These are phyloP conservation scores for Eriosoma lanigerum DNA, from an alignment of 1,140 invertebrate genomes.

Conservation along the genomic window DNA sequence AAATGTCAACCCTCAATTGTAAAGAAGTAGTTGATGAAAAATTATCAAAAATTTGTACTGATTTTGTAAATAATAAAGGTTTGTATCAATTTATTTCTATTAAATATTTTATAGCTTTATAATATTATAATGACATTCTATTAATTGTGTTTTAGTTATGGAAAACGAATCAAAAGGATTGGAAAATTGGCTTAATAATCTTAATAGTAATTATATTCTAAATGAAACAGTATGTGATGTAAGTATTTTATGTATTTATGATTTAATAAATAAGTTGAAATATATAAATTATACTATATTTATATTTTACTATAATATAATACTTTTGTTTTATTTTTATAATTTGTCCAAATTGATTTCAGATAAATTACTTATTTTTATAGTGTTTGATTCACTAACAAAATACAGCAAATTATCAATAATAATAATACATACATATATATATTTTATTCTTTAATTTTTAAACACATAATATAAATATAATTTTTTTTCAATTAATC, in stretches of 20 bases:
- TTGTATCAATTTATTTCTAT: background rate
- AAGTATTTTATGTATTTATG: no score
- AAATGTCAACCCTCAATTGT: background rate
- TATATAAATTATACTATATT: background rate
- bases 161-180: background rate
- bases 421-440: no score
- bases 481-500: no score
- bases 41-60: background rate
- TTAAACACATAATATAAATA: no score
- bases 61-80: background rate
- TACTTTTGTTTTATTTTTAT: no score
- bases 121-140: background rate
- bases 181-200: constrained; percentile 18
- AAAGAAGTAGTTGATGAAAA: background rate
- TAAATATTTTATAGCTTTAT: background rate
- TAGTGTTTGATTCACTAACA: no score
- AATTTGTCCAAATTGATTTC: no score
- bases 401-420: no score
- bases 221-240: constrained; percentile 25
- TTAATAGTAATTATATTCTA: background rate
- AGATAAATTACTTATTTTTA: no score
- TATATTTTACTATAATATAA: no score
- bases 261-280: background rate
- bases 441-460: no score
- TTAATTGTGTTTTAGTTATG: background rate